phyloP scores from a whole-genome alignment of 92 coral and sea anemone species.

The Palythoa grandis region DNA sequence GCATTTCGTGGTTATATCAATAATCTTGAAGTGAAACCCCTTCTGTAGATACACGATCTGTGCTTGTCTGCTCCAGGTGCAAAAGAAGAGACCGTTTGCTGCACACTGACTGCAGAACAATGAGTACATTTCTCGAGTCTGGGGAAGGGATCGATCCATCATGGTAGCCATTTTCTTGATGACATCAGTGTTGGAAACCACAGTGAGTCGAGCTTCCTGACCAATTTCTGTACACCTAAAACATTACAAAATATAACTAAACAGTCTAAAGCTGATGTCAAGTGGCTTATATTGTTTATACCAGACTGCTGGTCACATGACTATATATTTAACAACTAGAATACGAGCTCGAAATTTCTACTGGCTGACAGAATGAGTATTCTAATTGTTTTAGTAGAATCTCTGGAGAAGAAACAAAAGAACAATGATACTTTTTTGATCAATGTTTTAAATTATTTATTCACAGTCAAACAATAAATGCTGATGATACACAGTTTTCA shows the following conservation, averaged over 20 bases:
- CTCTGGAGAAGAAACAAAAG: too few relatives aligned
- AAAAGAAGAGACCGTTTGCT: conserved; percentile 53
- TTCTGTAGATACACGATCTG: conserved; percentile 44
- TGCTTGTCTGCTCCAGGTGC: conserved; percentile 36
- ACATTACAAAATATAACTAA: background rate
- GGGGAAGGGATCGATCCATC: conserved; percentile 55
- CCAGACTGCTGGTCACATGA: too few relatives aligned
- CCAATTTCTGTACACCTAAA: conserved; percentile 61
- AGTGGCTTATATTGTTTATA: background rate
- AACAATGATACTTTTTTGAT: too few relatives aligned
- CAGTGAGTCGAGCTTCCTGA: conserved; percentile 48
- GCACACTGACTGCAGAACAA: conserved; percentile 74
- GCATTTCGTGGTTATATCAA: conserved; percentile 51
- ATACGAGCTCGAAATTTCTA: too few relatives aligned
- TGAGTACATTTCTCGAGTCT: conserved; percentile 49
- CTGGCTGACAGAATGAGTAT: too few relatives aligned
- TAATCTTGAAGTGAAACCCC: conserved; percentile 56
- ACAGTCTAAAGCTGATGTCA: background rate
- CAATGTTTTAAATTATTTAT: too few relatives aligned
- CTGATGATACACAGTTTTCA: too few relatives aligned
- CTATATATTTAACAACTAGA: too few relatives aligned
- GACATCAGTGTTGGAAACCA: conserved; percentile 53
- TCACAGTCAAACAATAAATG: too few relatives aligned
- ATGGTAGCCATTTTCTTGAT: conserved; percentile 60
- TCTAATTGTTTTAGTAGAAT: too few relatives aligned